A percentile compares a stretch with the other conserved stretches of the same genome.
Evolutionary conservation across 2,113 vertebrate genomes (phyloP).

Genomic region (Odocoileus hemionus): DNA sequence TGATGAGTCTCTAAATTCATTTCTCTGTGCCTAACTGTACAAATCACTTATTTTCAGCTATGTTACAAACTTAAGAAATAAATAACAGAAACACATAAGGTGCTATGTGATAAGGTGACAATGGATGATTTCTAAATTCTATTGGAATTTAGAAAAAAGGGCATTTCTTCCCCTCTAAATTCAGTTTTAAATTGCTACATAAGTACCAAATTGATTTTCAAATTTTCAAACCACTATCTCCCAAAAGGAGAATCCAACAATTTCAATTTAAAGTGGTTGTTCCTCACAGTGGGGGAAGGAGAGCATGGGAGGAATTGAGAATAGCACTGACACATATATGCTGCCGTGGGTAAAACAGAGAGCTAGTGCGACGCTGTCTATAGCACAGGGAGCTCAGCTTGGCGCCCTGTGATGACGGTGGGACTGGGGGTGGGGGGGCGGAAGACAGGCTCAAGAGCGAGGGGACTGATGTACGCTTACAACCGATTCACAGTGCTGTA

Average conservation of each 20-base stretch:
- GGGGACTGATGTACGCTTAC: not conserved
- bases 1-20: not conserved
- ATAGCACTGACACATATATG: not conserved
- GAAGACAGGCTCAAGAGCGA: not conserved
- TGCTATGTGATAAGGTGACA: not conserved
- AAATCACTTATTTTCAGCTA: not conserved
- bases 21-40: not conserved
- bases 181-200: not conserved
- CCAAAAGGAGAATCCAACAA: not conserved
- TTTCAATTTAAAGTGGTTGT: not conserved
- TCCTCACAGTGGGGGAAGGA: not conserved
- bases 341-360: not conserved
- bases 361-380: not conserved
- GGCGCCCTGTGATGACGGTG: not conserved
- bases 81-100: not conserved
- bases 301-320: not conserved
- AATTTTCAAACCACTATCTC: constrained; percentile 17
- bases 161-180: not conserved
- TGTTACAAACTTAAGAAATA: not conserved
- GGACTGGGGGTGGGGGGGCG: not conserved
- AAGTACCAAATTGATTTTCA: not conserved
- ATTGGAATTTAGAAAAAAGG: not conserved
- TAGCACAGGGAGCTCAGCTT: not conserved
- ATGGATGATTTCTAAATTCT: not conserved
- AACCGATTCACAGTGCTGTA: not conserved